Evolutionary conservation across 92 coral and sea anemone species (phyloP).

Genomic region (Umimayanthus kanabou): DNA sequence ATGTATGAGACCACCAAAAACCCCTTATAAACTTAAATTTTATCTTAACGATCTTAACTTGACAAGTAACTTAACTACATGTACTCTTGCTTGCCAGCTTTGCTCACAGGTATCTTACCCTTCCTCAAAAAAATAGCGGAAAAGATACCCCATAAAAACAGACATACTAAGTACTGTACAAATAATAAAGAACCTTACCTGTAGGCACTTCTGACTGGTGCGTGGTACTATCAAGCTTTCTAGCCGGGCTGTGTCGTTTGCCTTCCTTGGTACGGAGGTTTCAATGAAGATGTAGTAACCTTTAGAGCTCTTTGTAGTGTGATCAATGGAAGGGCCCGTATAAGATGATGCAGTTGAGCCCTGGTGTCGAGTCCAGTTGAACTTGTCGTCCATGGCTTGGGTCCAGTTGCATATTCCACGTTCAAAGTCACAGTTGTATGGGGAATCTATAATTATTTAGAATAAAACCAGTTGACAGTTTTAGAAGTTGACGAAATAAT

Average conservation of each 20-base stretch:
- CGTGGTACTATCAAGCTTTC: constrained; percentile 78
- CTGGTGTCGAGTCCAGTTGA: constrained; percentile 81
- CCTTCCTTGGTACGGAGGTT: constrained; percentile 71
- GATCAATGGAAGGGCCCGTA: constrained; percentile 87
- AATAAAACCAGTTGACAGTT: neutral
- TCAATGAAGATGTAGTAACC: constrained; percentile 89
- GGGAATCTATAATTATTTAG: constrained; percentile 63
- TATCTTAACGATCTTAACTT: no score
- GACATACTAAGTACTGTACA: no score
- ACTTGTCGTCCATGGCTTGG: constrained; percentile 67
- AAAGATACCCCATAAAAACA: neutral
- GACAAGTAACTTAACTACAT: no score
- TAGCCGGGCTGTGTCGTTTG: constrained; percentile 87
- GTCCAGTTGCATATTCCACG: constrained; percentile 72
- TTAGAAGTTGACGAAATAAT: neutral
- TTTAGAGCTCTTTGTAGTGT: constrained; percentile 71
- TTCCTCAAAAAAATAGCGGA: neutral
- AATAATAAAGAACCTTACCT: constrained; percentile 10
- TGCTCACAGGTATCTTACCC: neutral
- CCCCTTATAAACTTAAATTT: no score
- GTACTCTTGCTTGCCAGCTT: no score
- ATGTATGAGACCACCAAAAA: no score
- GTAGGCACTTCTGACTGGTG: constrained; percentile 86
- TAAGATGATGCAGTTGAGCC: constrained; percentile 63
- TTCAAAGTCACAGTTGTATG: constrained; percentile 91